Evolutionary conservation across 2,797 vertebrate species (phyloP).

Genomic region (Limnodromus scolopaceus): DNA sequence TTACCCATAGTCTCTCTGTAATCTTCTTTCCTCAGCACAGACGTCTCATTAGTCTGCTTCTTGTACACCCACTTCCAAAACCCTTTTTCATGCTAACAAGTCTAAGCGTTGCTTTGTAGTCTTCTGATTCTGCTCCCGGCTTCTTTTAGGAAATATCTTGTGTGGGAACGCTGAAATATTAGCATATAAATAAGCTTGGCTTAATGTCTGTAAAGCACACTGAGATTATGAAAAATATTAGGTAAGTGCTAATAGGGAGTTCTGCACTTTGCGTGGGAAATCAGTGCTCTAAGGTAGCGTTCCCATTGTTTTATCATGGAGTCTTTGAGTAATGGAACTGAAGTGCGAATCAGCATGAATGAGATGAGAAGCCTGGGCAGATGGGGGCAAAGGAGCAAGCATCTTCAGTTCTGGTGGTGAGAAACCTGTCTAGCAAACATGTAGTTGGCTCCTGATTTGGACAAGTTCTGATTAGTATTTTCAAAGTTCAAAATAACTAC

Average conservation of each 20-base stretch:
- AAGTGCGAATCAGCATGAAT: conserved; percentile 5
- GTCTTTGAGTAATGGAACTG: background rate
- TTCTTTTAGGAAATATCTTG: conserved; percentile 62
- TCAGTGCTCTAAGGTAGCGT: background rate
- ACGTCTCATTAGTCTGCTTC: conserved; percentile 66
- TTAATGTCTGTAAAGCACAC: conserved; percentile 53
- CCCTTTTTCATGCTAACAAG: conserved; percentile 69
- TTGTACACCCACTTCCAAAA: conserved; percentile 63
- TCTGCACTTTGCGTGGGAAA: conserved; percentile 58
- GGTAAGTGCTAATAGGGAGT: conserved; percentile 38
- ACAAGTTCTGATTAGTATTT: background rate
- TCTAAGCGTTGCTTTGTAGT: conserved; percentile 67
- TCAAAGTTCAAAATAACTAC: background rate
- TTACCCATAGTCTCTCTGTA: conserved; percentile 56
- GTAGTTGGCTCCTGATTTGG: background rate
- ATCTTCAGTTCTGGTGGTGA: background rate
- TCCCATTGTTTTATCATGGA: conserved; percentile 10
- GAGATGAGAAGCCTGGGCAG: conserved; percentile 16
- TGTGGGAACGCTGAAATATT: conserved; percentile 64
- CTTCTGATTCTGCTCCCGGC: conserved; percentile 54
- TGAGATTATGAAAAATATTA: conserved; percentile 61
- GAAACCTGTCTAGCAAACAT: background rate
- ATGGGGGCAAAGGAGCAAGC: background rate
- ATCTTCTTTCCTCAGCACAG: conserved; percentile 55
- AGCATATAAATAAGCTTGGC: conserved; percentile 65